These are phyloP conservation scores for Acleris sparsana DNA, from an alignment of 2,888 invertebrate genomes.

Conservation along the genomic window DNA sequence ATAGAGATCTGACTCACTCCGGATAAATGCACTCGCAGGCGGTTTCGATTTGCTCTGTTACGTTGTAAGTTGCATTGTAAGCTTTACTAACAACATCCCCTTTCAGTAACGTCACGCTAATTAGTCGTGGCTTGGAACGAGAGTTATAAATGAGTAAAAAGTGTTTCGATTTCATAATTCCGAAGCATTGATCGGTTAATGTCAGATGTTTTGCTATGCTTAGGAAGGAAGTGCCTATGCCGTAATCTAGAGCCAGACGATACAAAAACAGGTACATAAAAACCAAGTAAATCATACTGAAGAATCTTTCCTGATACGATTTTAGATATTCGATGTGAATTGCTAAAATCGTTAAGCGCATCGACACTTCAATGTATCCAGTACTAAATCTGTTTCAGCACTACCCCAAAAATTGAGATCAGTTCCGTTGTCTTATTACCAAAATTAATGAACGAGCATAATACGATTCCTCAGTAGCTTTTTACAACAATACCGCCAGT, in stretches of 20 bases:
- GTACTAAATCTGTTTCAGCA: too few relatives aligned
- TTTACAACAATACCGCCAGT: constrained; percentile 24
- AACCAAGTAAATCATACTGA: too few relatives aligned
- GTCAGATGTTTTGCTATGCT: constrained; percentile 24
- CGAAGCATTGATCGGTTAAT: constrained; percentile 6
- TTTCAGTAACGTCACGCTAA: constrained; percentile 17
- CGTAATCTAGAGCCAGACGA: background rate
- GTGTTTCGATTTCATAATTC: background rate
- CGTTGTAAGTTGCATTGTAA: constrained; percentile 23
- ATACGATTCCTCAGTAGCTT: background rate
- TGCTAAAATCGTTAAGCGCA: too few relatives aligned
- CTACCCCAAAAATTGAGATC: too few relatives aligned
- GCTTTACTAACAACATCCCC: constrained; percentile 15
- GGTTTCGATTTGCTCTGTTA: constrained; percentile 16
- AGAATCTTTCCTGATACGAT: too few relatives aligned
- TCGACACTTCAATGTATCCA: too few relatives aligned
- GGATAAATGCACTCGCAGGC: constrained; percentile 45
- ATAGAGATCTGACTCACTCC: constrained; percentile 69
- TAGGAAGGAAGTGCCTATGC: background rate
- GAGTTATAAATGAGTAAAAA: constrained; percentile 22
- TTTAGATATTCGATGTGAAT: too few relatives aligned
- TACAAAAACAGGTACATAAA: too few relatives aligned
- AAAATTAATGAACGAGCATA: background rate
- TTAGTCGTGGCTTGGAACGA: constrained; percentile 13
- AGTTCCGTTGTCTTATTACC: too few relatives aligned